These are phyloP conservation scores for Salvator merianae DNA, from an alignment of 2,113 vertebrate species.

Conservation along the genomic window DNA sequence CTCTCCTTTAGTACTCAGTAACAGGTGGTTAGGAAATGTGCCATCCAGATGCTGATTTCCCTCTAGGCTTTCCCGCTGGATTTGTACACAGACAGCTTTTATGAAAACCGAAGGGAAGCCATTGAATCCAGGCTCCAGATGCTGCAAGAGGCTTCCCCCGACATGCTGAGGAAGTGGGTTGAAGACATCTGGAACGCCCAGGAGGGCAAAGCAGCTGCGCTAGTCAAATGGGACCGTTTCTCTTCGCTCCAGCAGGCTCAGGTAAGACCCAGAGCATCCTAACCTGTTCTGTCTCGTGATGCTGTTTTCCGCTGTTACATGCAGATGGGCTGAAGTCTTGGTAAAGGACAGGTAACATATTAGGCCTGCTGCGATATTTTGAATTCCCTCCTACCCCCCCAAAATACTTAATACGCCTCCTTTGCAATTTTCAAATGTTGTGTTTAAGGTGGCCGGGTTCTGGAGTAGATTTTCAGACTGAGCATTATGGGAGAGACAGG, in stretches of 20 bases:
- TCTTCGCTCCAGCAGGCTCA: conserved; percentile 88
- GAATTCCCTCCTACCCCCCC: no score
- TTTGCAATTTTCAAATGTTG: no score
- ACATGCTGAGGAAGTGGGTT: conserved; percentile 76
- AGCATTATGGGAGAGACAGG: no score
- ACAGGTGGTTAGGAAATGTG: no score
- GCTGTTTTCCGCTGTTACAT: not conserved
- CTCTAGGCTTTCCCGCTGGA: conserved; percentile 86
- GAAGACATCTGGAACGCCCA: conserved; percentile 83
- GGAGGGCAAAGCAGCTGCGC: conserved; percentile 80
- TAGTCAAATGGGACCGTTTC: conserved; percentile 91
- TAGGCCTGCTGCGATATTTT: no score
- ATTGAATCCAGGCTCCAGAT: conserved; percentile 80
- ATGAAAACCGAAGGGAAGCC: conserved; percentile 78
- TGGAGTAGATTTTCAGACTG: no score
- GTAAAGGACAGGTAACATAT: no score
- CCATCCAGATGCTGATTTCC: not conserved
- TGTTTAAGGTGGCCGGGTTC: no score
- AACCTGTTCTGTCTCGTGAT: not conserved
- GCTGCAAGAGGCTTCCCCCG: conserved; percentile 73
- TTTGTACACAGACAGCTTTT: conserved; percentile 92
- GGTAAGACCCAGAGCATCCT: conserved; percentile 66
- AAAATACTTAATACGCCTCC: no score
- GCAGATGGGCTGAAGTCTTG: no score
- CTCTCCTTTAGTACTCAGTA: not conserved